Conservation (phyloP, 1,140 invertebrate genomes). For the Phortica variegata region DNA sequence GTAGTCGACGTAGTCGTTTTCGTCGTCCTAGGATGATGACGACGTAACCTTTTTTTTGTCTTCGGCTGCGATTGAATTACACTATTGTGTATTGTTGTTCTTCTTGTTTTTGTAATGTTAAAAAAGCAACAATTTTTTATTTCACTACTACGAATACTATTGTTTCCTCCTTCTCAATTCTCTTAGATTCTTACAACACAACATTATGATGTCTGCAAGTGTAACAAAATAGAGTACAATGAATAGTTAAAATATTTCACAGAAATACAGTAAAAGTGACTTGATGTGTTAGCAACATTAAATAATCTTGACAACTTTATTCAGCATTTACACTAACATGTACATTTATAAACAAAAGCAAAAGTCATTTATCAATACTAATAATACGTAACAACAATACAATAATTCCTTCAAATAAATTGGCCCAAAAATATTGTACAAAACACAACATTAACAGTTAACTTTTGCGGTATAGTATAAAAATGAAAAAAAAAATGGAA, state of each 20-base stretch:
- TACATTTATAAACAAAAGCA: background rate
- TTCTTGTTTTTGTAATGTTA: constrained; percentile 7
- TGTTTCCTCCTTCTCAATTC: constrained; percentile 13
- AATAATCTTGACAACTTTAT: constrained; percentile 10
- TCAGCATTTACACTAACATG: constrained; percentile 12
- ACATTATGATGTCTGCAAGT: constrained; percentile 8
- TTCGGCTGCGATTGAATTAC: background rate
- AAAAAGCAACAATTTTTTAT: constrained; percentile 50
- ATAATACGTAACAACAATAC: too few relatives aligned
- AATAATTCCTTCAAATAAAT: background rate
- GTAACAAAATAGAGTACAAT: constrained; percentile 4
- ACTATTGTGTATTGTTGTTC: constrained; percentile 6
- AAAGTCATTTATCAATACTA: background rate
- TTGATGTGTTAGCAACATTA: constrained; percentile 10
- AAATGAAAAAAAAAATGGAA: constrained; percentile 7
- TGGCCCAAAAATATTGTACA: background rate
- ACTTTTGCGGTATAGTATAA: background rate
- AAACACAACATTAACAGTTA: too few relatives aligned
- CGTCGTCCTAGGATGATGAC: background rate
- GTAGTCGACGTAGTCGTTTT: background rate
- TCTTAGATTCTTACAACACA: background rate
- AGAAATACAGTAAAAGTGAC: constrained; percentile 14
- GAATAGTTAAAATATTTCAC: background rate
- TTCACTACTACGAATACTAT: too few relatives aligned
- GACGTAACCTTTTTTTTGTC: background rate